phyloP scores from a whole-genome alignment of 2,888 invertebrate species.

The Melitaea athalia region DNA sequence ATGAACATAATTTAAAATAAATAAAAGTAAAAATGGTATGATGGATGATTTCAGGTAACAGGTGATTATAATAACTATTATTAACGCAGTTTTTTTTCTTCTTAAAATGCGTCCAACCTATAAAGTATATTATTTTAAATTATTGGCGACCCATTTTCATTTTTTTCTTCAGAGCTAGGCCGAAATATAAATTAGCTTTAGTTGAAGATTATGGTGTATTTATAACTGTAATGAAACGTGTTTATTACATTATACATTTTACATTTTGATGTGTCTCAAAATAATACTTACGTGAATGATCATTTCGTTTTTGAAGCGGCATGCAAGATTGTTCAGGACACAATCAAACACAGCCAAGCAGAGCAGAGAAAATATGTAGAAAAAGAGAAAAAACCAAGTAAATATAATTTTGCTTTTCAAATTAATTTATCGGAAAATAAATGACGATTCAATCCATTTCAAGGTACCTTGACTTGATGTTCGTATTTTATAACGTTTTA shows the following conservation, averaged over 20 bases:
- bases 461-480: conserved; percentile 74
- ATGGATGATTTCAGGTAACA: conserved; percentile 68
- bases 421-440: conserved; percentile 79
- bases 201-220: conserved; percentile 42
- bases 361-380: conserved; percentile 91
- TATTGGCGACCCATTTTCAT: conserved; percentile 41
- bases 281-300: conserved; percentile 89
- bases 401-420: conserved; percentile 84
- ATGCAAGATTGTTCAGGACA: conserved; percentile 89
- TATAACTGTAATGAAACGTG: conserved; percentile 46
- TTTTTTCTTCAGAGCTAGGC: conserved; percentile 29
- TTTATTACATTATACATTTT: conserved; percentile 44
- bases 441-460: conserved; percentile 74
- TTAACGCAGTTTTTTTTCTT: conserved; percentile 41
- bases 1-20: conserved; percentile 62
- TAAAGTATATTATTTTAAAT: conserved; percentile 42
- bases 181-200: conserved; percentile 35
- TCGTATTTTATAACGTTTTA: conserved; percentile 13
- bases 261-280: conserved; percentile 79
- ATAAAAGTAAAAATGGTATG: conserved; percentile 62
- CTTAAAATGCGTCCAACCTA: conserved; percentile 44
- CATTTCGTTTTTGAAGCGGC: conserved; percentile 88
- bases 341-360: conserved; percentile 93
- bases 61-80: conserved; percentile 54
- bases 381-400: conserved; percentile 88